A percentile compares a stretch with the other conserved stretches of the same genome.
These are phyloP conservation scores for Atractosteus spatula DNA, from an alignment of 2,113 vertebrate genomes.

Conservation along the genomic window DNA sequence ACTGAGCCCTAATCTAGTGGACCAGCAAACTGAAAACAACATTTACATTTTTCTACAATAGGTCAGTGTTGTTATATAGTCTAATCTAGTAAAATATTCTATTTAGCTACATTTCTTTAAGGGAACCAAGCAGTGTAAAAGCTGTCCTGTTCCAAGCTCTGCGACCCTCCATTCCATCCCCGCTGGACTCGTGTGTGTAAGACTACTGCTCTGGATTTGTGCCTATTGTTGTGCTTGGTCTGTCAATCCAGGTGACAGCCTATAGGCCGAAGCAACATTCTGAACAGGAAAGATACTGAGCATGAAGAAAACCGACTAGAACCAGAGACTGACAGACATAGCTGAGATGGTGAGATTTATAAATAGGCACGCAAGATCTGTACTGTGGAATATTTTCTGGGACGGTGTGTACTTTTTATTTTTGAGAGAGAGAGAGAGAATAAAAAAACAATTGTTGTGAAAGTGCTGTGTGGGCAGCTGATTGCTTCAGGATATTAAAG, in stretches of 20 bases:
- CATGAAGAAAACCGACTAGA: conserved; percentile 19
- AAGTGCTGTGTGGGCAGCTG: neutral
- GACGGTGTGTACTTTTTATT: neutral
- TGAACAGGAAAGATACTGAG: conserved; percentile 23
- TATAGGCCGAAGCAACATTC: neutral
- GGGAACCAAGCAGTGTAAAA: too few species aligned
- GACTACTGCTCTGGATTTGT: neutral
- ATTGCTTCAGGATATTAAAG: neutral
- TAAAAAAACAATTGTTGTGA: neutral
- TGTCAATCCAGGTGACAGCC: conserved; percentile 1
- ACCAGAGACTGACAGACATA: neutral
- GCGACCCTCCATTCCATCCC: neutral
- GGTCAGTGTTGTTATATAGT: too few species aligned
- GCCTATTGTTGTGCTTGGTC: neutral
- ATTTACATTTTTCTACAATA: too few species aligned
- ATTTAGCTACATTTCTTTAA: too few species aligned
- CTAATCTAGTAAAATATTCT: too few species aligned
- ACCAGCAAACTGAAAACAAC: too few species aligned
- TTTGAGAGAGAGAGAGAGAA: conserved; percentile 5
- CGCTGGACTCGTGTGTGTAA: neutral
- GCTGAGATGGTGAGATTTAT: too few species aligned
- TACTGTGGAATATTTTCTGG: neutral
- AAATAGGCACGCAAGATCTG: too few species aligned
- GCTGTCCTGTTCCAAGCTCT: too few species aligned
- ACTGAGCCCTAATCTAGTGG: too few species aligned